Evolutionary conservation across 2,888 invertebrate species (phyloP).

Genomic region (Electrophaes corylata): DNA sequence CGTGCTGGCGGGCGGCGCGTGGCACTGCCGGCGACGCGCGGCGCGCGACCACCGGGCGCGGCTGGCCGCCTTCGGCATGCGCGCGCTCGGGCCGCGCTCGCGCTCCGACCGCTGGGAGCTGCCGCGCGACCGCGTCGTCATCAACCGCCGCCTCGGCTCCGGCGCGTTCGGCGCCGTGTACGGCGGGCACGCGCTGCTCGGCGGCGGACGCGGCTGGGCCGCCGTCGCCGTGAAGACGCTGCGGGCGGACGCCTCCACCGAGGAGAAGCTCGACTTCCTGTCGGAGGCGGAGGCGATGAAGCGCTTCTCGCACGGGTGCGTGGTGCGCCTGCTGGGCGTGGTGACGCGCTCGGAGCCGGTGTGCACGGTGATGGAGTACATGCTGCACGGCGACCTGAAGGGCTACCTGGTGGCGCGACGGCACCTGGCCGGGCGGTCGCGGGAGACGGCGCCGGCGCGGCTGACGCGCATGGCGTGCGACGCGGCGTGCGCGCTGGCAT

Average conservation of each 20-base stretch:
- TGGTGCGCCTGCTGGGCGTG: constrained; percentile 93
- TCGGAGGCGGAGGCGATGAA: constrained; percentile 98
- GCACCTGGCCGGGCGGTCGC: constrained; percentile 91
- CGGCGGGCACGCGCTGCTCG: constrained; percentile 92
- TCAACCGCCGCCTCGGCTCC: constrained; percentile 93
- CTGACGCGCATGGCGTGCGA: constrained; percentile 95
- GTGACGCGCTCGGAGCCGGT: constrained; percentile 94
- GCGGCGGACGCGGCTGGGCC: constrained; percentile 86
- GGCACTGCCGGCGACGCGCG: constrained; percentile 61
- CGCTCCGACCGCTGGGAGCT: constrained; percentile 94
- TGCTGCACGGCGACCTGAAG: constrained; percentile 96
- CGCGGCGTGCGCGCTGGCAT: constrained; percentile 92
- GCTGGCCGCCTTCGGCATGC: constrained; percentile 65
- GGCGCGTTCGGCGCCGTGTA: constrained; percentile 97
- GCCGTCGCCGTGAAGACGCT: constrained; percentile 95
- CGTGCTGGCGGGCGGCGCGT: constrained; percentile 54
- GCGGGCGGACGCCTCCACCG: constrained; percentile 91
- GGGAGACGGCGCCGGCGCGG: constrained; percentile 88
- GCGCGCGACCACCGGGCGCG: constrained; percentile 63
- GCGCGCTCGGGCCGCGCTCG: constrained; percentile 54
- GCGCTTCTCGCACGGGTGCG: constrained; percentile 94
- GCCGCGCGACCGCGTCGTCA: constrained; percentile 91
- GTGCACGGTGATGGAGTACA: constrained; percentile 96
- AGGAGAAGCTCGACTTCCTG: constrained; percentile 95
- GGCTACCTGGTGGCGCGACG: constrained; percentile 93